Evolutionary conservation across 2,888 invertebrate genomes (phyloP).

Genomic region (Cryptus viduatorius): DNA sequence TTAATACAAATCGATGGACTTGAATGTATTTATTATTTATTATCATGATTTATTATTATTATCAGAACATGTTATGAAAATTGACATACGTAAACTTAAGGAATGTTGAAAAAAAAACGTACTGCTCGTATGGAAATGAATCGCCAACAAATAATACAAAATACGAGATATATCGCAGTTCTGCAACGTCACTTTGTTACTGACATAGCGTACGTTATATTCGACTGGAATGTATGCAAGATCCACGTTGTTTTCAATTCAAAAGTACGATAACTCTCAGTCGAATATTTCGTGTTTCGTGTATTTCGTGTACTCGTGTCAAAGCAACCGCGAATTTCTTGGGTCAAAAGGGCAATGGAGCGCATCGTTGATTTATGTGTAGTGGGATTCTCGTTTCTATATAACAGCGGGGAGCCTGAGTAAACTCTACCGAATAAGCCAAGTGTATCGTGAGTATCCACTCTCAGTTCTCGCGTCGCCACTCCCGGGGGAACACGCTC

Average conservation of each 20-base stretch:
- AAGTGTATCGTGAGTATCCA: conserved; percentile 29
- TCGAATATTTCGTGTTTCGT: not conserved
- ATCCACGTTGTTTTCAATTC: not conserved
- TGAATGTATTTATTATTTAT: too few relatives aligned
- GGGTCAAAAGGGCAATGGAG: conserved; percentile 11
- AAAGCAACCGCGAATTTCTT: conserved; percentile 18
- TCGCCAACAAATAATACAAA: not conserved
- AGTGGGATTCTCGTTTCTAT: not conserved
- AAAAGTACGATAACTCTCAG: not conserved
- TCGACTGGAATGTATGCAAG: not conserved
- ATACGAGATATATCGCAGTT: not conserved
- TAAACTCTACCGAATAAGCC: conserved; percentile 29
- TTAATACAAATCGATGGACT: too few relatives aligned
- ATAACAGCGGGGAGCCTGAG: conserved; percentile 4
- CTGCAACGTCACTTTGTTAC: too few relatives aligned
- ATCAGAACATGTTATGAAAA: too few relatives aligned
- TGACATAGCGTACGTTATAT: not conserved
- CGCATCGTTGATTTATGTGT: conserved; percentile 48
- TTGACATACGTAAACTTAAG: too few relatives aligned
- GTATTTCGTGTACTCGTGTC: not conserved
- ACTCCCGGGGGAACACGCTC: conserved; percentile 47
- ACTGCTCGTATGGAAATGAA: not conserved
- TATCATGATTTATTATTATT: too few relatives aligned
- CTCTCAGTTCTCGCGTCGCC: conserved; percentile 19
- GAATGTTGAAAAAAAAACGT: not conserved